Conservation (phyloP, 2,888 invertebrate genomes). For the Poecilus cupreus region DNA sequence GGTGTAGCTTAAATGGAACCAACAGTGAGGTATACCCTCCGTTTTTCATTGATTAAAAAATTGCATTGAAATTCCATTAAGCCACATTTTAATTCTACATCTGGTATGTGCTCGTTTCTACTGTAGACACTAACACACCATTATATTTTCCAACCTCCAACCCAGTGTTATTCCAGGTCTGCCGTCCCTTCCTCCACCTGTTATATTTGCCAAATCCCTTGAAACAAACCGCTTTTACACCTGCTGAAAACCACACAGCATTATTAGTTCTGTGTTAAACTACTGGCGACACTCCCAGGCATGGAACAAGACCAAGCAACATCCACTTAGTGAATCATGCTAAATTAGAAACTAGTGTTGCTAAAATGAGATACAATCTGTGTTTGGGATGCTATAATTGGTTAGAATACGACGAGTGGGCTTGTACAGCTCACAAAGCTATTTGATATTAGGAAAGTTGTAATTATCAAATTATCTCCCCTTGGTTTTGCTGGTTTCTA, state of each 20-base stretch:
- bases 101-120: no score
- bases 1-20: no score
- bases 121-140: no score
- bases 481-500: no score
- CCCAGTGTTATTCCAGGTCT: no score
- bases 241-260: background rate
- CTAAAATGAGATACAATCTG: slow-evolving; percentile 17
- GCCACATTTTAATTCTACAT: no score
- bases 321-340: background rate
- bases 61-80: no score
- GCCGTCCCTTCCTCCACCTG: background rate
- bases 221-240: background rate
- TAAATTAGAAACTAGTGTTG: slow-evolving; percentile 25
- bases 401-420: slow-evolving; percentile 22
- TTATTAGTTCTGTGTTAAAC: background rate
- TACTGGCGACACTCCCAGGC: background rate
- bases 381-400: slow-evolving; percentile 5
- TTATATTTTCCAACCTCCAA: no score
- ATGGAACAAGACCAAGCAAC: background rate
- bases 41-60: no score
- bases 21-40: no score
- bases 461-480: background rate
- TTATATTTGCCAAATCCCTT: background rate
- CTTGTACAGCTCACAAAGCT: background rate
- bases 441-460: background rate